phyloP scores from a whole-genome alignment of 2,797 vertebrate species.

The Thunnus albacares region DNA sequence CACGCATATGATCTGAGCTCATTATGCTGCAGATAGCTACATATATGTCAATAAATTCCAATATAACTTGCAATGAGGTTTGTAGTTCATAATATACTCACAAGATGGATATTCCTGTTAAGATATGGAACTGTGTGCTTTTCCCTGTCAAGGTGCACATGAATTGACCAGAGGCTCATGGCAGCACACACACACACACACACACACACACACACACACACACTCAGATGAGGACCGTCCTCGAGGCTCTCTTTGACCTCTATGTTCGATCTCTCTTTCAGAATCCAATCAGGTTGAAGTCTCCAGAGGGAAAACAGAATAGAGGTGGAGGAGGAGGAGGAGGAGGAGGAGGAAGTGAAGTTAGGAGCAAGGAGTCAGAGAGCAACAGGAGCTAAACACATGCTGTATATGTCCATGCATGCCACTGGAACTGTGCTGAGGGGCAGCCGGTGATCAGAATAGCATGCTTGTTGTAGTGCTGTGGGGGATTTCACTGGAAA shows the following conservation, averaged over 20 bases:
- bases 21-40: constrained; percentile 37
- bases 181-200: constrained; percentile 26
- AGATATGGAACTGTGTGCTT: constrained; percentile 27
- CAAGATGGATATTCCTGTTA: constrained; percentile 34
- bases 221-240: constrained; percentile 60
- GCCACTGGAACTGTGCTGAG: constrained; percentile 29
- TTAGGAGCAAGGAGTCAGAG: constrained; percentile 39
- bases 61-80: constrained; percentile 42
- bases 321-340: constrained; percentile 33
- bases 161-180: constrained; percentile 50
- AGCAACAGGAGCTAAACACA: constrained; percentile 74
- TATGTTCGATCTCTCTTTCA: constrained; percentile 81
- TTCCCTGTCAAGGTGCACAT: constrained; percentile 48
- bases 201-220: constrained; percentile 44
- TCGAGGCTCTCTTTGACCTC: constrained; percentile 82
- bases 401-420: constrained; percentile 37
- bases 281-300: constrained; percentile 81
- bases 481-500: constrained; percentile 45
- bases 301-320: constrained; percentile 69
- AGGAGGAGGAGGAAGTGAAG: constrained; percentile 51
- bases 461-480: constrained; percentile 19
- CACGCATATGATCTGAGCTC: constrained; percentile 46
- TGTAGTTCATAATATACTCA: constrained; percentile 36
- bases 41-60: constrained; percentile 55
- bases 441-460: constrained; percentile 35